Evolutionary conservation across 2,797 vertebrate species (phyloP).

Genomic region (Paedocypris micromegethes): DNA sequence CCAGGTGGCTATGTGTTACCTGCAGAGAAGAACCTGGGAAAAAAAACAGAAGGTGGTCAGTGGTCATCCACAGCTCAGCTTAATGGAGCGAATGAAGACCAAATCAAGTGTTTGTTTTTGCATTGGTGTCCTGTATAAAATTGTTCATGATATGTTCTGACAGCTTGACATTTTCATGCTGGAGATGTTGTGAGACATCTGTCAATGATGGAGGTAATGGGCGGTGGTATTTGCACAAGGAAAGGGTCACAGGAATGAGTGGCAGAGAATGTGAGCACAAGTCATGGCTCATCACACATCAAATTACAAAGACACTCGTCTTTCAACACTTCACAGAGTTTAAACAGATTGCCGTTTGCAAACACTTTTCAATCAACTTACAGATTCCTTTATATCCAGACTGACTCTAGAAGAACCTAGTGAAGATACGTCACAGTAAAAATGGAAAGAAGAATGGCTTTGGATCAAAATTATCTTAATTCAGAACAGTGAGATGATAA

Average conservation of each 20-base stretch:
- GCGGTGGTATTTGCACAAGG: slow-evolving; percentile 24
- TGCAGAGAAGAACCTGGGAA: slow-evolving; percentile 70
- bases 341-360: too few relatives aligned
- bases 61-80: not conserved
- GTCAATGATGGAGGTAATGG: slow-evolving; percentile 23
- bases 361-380: too few relatives aligned
- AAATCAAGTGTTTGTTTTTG: not conserved
- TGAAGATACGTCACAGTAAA: too few relatives aligned
- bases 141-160: not conserved
- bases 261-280: slow-evolving; percentile 1
- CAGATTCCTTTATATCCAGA: too few relatives aligned
- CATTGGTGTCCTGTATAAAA: too few relatives aligned
- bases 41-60: slow-evolving; percentile 11
- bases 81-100: not conserved
- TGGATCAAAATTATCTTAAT: too few relatives aligned
- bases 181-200: slow-evolving; percentile 15
- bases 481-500: too few relatives aligned
- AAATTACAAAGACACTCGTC: not conserved
- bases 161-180: slow-evolving; percentile 32
- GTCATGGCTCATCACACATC: slow-evolving; percentile 16
- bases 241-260: slow-evolving; percentile 16
- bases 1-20: slow-evolving; percentile 59
- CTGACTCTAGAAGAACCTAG: too few relatives aligned
- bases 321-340: not conserved
- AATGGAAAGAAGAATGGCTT: too few relatives aligned